Conservation (phyloP, 2,113 vertebrate genomes). For the Phycodurus eques region DNA sequence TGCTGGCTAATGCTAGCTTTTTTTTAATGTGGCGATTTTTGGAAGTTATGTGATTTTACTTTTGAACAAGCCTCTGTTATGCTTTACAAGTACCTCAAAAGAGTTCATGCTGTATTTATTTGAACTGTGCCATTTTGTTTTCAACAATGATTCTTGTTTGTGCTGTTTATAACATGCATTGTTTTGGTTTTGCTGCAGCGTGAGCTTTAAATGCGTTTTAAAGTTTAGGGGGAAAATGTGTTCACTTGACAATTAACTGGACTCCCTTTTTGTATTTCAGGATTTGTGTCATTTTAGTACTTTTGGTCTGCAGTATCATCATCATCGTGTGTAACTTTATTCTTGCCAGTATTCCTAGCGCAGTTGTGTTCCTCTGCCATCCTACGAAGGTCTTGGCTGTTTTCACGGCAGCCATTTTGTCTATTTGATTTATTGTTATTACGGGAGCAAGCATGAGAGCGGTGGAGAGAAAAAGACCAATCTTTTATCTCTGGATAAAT, state of each 20-base stretch:
- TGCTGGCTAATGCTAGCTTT: conserved; percentile 3
- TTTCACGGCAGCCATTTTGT: neutral
- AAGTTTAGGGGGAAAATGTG: neutral
- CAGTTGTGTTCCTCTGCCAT: conserved; percentile 9
- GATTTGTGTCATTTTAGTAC: neutral
- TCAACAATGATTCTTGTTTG: neutral
- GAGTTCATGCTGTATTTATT: neutral
- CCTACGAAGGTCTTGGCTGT: neutral
- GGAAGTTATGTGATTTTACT: neutral
- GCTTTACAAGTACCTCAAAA: conserved; percentile 11
- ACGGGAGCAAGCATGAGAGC: neutral
- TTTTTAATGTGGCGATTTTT: neutral
- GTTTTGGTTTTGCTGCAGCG: conserved; percentile 12
- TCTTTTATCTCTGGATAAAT: conserved; percentile 20
- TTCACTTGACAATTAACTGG: conserved; percentile 1
- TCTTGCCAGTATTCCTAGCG: conserved; percentile 8
- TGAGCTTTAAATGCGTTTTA: conserved; percentile 4
- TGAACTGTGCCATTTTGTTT: conserved; percentile 16
- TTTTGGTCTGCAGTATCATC: neutral
- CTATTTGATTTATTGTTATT: neutral
- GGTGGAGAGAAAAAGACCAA: neutral
- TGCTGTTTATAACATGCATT: neutral
- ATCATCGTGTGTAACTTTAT: conserved; percentile 12
- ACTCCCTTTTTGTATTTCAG: neutral
- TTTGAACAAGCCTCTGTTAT: neutral